These are phyloP conservation scores for Brachystomella parvula DNA, from an alignment of 1,140 invertebrate species.

Conservation along the genomic window DNA sequence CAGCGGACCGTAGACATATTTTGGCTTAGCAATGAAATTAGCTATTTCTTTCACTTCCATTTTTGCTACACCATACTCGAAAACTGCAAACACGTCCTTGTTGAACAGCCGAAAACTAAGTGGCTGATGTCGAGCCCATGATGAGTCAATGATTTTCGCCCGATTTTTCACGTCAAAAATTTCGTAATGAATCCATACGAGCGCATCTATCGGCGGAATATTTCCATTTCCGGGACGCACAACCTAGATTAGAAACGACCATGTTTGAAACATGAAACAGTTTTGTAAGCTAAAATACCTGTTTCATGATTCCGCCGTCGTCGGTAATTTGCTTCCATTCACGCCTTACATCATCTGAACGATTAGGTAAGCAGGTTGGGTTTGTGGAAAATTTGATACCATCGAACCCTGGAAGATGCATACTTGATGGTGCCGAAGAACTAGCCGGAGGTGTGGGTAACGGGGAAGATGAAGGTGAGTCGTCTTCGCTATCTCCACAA, in stretches of 20 bases:
- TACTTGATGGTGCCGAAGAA: background rate
- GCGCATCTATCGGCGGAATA: constrained; percentile 48
- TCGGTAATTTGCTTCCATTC: background rate
- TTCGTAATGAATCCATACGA: constrained; percentile 58
- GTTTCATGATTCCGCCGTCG: background rate
- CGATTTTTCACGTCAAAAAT: constrained; percentile 57
- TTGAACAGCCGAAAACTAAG: constrained; percentile 46
- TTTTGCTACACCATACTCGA: constrained; percentile 55
- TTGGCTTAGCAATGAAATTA: constrained; percentile 56
- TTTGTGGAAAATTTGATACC: too few species aligned
- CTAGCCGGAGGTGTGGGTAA: background rate
- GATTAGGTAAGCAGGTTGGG: background rate
- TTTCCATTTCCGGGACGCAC: constrained; percentile 49
- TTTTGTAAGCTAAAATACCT: background rate
- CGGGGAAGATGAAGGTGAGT: background rate
- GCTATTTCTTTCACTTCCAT: constrained; percentile 60
- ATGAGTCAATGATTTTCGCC: constrained; percentile 66
- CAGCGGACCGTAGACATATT: constrained; percentile 55
- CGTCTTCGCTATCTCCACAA: background rate
- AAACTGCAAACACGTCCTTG: constrained; percentile 52
- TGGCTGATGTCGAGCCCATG: constrained; percentile 45
- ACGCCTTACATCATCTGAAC: background rate
- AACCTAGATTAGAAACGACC: constrained; percentile 23
- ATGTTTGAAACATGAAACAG: background rate
- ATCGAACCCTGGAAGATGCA: too few species aligned